Evolutionary conservation across 2,888 invertebrate species (phyloP).

Genomic region (Oscheius sp.): DNA sequence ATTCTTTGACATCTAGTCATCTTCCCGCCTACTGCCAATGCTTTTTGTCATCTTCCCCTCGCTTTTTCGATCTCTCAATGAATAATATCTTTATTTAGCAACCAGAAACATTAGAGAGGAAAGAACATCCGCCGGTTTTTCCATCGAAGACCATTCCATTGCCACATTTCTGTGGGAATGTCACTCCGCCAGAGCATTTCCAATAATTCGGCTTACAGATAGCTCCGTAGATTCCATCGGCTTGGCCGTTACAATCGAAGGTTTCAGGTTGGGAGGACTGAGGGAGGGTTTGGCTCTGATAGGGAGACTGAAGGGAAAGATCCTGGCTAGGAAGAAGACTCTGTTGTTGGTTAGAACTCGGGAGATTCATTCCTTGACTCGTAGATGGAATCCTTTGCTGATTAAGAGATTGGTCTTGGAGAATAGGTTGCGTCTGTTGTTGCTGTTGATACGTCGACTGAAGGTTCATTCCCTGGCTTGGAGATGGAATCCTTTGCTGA

Average conservation of each 20-base stretch:
- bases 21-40: neutral
- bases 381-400: no score
- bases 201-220: neutral
- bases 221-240: slow-evolving; percentile 36
- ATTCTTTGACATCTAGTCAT: neutral
- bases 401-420: no score
- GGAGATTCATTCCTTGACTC: no score
- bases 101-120: neutral
- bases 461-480: no score
- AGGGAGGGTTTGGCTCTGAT: neutral
- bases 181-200: slow-evolving; percentile 9
- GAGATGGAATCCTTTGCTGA: no score
- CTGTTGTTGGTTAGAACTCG: no score
- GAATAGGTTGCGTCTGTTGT: no score
- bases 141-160: slow-evolving; percentile 4
- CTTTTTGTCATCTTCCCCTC: slow-evolving; percentile 14
- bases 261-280: neutral
- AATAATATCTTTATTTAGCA: slow-evolving; percentile 1
- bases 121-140: slow-evolving; percentile 1
- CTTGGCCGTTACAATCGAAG: slow-evolving; percentile 39
- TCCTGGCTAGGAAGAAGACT: neutral
- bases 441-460: neutral
- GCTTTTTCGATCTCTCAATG: neutral
- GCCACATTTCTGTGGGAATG: slow-evolving; percentile 1
- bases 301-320: neutral